Evolutionary conservation across 1,140 invertebrate genomes (phyloP).

Genomic region (Zophobas atratus): DNA sequence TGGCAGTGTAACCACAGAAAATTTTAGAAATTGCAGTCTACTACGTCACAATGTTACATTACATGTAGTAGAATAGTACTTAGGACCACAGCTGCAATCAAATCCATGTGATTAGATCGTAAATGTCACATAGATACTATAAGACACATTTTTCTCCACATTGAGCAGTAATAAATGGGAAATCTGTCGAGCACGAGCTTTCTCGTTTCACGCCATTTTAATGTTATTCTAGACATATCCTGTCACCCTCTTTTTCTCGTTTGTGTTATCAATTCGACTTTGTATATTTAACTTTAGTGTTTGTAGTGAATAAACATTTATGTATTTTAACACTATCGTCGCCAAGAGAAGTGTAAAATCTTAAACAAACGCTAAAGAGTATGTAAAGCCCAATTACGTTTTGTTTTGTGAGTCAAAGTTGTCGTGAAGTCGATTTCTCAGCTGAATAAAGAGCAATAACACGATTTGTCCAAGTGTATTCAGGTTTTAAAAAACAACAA

Average conservation of each 20-base stretch:
- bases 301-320: conserved; percentile 4
- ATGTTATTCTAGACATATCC: conserved; percentile 43
- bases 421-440: conserved; percentile 24
- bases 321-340: neutral
- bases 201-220: conserved; percentile 36
- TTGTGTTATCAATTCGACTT: neutral
- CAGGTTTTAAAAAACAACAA: conserved; percentile 50
- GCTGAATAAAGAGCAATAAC: conserved; percentile 35
- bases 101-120: conserved; percentile 39
- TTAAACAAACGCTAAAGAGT: neutral
- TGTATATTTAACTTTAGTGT: neutral
- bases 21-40: conserved; percentile 39
- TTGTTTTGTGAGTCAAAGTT: neutral
- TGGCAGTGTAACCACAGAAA: conserved; percentile 3
- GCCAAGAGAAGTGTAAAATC: neutral
- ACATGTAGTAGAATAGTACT: conserved; percentile 34
- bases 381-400: conserved; percentile 1
- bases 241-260: conserved; percentile 23
- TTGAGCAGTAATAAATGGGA: conserved; percentile 26
- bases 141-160: conserved; percentile 40
- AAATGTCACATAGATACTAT: conserved; percentile 34
- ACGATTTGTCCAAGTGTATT: conserved; percentile 50
- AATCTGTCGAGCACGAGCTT: conserved; percentile 39
- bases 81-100: conserved; percentile 38
- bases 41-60: conserved; percentile 7